Evolutionary conservation across 2,113 vertebrate species (phyloP).

Genomic region (Trematocara nigrifrons): DNA sequence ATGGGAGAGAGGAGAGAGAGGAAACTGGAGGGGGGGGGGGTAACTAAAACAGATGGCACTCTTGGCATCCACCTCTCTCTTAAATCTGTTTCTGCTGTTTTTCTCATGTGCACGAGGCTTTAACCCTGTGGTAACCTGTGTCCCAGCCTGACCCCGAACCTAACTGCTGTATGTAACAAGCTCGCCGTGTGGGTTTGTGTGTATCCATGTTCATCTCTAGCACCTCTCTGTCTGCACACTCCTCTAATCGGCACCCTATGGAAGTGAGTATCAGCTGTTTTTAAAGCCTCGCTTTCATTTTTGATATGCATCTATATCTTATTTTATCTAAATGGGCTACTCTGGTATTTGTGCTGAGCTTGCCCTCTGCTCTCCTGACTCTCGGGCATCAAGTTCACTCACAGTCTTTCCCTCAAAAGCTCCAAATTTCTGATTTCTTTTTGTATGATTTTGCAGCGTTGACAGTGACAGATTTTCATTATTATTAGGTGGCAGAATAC

Average conservation of each 20-base stretch:
- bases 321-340: neutral
- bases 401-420: neutral
- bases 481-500: neutral
- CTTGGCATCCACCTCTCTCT: constrained; percentile 68
- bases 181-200: constrained; percentile 19
- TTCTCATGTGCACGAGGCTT: constrained; percentile 68
- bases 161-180: constrained; percentile 44
- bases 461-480: neutral
- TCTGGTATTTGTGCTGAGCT: neutral
- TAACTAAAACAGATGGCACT: constrained; percentile 70
- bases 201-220: constrained; percentile 7
- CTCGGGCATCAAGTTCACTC: neutral
- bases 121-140: constrained; percentile 72
- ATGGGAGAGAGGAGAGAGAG: constrained; percentile 26
- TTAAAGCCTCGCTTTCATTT: neutral
- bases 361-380: neutral
- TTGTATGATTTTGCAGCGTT: neutral
- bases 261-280: neutral
- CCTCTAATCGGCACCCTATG: constrained; percentile 19
- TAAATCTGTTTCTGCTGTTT: constrained; percentile 75
- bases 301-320: neutral
- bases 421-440: neutral
- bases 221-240: neutral
- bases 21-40: constrained; percentile 30
- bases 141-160: constrained; percentile 61